Conservation (phyloP, 2,113 vertebrate species). For the Alexandromys fortis region DNA sequence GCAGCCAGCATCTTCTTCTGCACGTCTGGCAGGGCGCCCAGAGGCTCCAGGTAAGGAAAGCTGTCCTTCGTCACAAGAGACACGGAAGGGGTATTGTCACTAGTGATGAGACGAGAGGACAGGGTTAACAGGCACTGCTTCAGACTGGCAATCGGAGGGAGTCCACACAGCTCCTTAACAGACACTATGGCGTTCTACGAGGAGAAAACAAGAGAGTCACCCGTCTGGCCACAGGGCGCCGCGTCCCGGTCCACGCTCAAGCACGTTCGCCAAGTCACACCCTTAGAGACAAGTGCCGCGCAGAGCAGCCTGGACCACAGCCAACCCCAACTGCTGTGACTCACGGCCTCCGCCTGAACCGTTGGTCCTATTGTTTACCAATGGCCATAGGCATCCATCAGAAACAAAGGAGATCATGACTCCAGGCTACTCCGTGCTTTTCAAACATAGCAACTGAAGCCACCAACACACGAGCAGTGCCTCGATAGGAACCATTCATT, state of each 20-base stretch:
- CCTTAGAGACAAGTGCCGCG: not conserved
- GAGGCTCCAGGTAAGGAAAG: slow-evolving; percentile 93
- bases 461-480: not conserved
- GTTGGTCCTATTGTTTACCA: not conserved
- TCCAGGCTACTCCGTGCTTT: not conserved
- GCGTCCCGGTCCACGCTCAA: not conserved
- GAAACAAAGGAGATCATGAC: not conserved
- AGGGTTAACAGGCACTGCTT: slow-evolving; percentile 98
- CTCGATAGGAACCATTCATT: not conserved
- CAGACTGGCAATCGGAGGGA: slow-evolving; percentile 94
- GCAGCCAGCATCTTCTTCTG: slow-evolving; percentile 94
- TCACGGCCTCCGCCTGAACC: not conserved
- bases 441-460: not conserved
- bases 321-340: not conserved
- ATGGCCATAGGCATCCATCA: not conserved
- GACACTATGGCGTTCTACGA: slow-evolving; percentile 92
- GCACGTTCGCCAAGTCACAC: not conserved
- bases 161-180: slow-evolving; percentile 97
- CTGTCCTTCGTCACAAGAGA: slow-evolving; percentile 91
- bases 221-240: not conserved
- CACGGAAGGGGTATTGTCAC: slow-evolving; percentile 90
- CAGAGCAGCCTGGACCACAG: not conserved
- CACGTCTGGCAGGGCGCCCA: slow-evolving; percentile 88
- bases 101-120: slow-evolving; percentile 90
- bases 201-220: slow-evolving; percentile 40